Evolutionary conservation across 2,113 vertebrate species (phyloP).

Genomic region (Leucopsar rothschildi): DNA sequence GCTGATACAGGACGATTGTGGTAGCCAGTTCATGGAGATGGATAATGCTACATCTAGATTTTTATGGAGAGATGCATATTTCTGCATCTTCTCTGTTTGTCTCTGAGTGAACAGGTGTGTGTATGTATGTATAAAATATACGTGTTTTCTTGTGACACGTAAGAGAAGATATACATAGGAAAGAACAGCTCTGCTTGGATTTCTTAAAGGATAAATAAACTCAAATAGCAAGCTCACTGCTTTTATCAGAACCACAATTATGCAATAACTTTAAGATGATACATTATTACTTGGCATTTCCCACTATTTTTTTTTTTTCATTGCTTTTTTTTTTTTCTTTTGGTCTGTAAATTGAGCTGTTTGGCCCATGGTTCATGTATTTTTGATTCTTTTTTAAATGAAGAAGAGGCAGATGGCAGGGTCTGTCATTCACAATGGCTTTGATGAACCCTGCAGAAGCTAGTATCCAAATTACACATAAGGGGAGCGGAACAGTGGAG

Average conservation of each 20-base stretch:
- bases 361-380: neutral
- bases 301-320: neutral
- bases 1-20: neutral
- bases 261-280: neutral
- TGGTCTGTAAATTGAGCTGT: neutral
- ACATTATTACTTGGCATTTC: neutral
- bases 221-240: rapidly evolving
- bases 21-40: neutral
- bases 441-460: neutral
- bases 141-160: rapidly evolving
- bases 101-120: neutral
- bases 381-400: neutral
- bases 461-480: neutral
- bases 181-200: neutral
- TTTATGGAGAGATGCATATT: neutral
- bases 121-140: rapidly evolving
- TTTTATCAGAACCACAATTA: neutral
- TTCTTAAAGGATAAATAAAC: neutral
- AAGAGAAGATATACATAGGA: neutral
- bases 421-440: neutral
- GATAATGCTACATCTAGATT: neutral
- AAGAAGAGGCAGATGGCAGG: neutral
- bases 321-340: too few relatives aligned
- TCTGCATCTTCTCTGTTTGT: neutral
- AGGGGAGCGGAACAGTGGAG: neutral